Percentiles rank a stretch among this genome's conserved stretches.
These are phyloP conservation scores for Cyphomyrus plagiostoma DNA, from an alignment of 2,113 vertebrate species.

Conservation along the genomic window DNA sequence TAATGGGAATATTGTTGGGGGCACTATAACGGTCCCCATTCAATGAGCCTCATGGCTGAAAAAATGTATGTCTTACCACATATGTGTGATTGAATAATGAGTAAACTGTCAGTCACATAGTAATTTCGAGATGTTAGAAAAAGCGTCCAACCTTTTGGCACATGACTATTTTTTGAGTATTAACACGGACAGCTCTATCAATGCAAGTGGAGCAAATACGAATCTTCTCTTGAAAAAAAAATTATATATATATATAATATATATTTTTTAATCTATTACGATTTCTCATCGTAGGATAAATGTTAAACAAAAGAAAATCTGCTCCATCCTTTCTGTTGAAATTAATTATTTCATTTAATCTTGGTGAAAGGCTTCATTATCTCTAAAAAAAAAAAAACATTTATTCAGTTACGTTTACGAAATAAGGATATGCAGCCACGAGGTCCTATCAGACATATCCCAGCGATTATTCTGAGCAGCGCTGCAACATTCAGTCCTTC, in stretches of 20 bases:
- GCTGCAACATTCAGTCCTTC: not conserved
- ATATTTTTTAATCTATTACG: not conserved
- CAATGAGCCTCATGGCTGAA: not conserved
- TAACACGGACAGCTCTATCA: not conserved
- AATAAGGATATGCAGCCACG: not conserved
- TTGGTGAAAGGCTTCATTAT: not conserved
- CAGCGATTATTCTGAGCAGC: not conserved
- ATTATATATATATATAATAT: not conserved
- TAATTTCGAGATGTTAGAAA: not conserved
- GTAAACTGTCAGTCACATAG: not conserved
- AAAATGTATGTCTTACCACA: not conserved
- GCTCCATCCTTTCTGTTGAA: not conserved
- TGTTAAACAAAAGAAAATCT: not conserved
- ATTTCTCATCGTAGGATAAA: not conserved
- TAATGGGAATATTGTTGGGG: not conserved
- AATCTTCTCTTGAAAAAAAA: not conserved
- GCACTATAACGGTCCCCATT: not conserved
- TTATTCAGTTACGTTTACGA: slow-evolving; percentile 4
- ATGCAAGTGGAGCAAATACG: not conserved
- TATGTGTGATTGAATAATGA: not conserved
- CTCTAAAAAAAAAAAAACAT: not conserved
- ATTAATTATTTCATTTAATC: not conserved
- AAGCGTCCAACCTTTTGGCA: not conserved
- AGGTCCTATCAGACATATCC: not conserved
- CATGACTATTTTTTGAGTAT: not conserved